A percentile compares a stretch with the other conserved stretches of the same genome.
Evolutionary conservation across 2,113 vertebrate species (phyloP).

Genomic region (Dascyllus trimaculatus): DNA sequence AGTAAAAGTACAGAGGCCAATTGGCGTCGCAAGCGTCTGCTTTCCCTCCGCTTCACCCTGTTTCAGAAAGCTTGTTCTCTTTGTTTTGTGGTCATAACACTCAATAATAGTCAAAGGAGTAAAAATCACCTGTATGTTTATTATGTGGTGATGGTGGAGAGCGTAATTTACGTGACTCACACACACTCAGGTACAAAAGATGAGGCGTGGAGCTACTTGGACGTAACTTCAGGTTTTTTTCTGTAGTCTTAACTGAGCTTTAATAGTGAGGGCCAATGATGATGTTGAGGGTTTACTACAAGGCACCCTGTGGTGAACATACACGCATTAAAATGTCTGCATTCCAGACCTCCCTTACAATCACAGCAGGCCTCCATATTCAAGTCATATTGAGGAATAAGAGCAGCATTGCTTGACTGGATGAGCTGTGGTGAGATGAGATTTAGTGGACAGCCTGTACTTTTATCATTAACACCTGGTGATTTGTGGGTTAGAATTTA

Average conservation of each 20-base stretch:
- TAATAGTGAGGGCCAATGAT: constrained; percentile 17
- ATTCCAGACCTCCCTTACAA: constrained; percentile 39
- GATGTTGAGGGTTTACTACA: constrained; percentile 54
- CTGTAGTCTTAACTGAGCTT: constrained; percentile 32
- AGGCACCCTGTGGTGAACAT: constrained; percentile 48
- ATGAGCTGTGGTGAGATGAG: background rate
- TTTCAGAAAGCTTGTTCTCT: constrained; percentile 14
- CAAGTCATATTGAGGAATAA: constrained; percentile 4
- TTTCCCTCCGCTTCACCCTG: background rate
- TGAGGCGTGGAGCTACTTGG: background rate
- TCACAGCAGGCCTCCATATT: constrained; percentile 44
- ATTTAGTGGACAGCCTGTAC: background rate
- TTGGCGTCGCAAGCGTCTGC: constrained; percentile 17
- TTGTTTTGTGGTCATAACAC: background rate
- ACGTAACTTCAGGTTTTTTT: background rate
- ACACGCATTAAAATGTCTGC: constrained; percentile 49
- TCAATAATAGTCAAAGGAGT: constrained; percentile 25
- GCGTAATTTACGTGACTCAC: constrained; percentile 15
- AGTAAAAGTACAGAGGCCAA: constrained; percentile 43
- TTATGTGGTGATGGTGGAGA: constrained; percentile 36
- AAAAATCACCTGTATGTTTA: constrained; percentile 30
- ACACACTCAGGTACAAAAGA: constrained; percentile 17
- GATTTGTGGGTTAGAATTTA: constrained; percentile 29
- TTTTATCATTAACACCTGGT: constrained; percentile 31
- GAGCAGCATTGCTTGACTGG: constrained; percentile 2